Conservation (phyloP, 2,888 invertebrate genomes). For the Drosophila vallismaia region DNA sequence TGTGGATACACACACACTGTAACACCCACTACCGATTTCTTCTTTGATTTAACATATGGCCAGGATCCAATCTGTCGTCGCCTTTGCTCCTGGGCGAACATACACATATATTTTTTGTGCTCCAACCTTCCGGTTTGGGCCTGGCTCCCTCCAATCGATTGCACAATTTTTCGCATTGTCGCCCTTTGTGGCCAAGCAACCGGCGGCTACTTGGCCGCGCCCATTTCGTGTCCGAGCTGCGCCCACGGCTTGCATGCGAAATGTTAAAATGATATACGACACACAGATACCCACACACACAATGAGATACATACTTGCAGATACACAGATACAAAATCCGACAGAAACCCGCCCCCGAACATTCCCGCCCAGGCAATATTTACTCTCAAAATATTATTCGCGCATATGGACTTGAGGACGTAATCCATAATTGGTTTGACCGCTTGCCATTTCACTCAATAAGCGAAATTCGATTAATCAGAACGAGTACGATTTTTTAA, state of each 20-base stretch:
- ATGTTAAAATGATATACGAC: slow-evolving; percentile 62
- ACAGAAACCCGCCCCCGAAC: slow-evolving; percentile 12
- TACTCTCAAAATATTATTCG: slow-evolving; percentile 70
- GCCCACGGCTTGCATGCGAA: slow-evolving; percentile 70
- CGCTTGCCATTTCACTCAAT: slow-evolving; percentile 44
- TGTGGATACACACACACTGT: slow-evolving; percentile 33
- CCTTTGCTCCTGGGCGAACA: background rate
- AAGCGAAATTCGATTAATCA: slow-evolving; percentile 23
- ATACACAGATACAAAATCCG: slow-evolving; percentile 10
- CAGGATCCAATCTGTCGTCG: slow-evolving; percentile 24
- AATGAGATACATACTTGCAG: slow-evolving; percentile 4
- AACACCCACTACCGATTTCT: slow-evolving; percentile 34
- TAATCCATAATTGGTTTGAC: slow-evolving; percentile 74
- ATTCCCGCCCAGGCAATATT: slow-evolving; percentile 54
- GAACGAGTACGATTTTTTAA: background rate
- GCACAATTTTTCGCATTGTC: slow-evolving; percentile 81
- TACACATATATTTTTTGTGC: slow-evolving; percentile 27
- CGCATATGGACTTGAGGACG: slow-evolving; percentile 72
- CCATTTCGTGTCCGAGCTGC: slow-evolving; percentile 65
- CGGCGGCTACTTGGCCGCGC: slow-evolving; percentile 69
- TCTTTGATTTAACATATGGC: slow-evolving; percentile 63
- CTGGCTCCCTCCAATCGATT: slow-evolving; percentile 68
- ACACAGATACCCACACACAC: slow-evolving; percentile 8
- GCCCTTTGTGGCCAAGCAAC: slow-evolving; percentile 71
- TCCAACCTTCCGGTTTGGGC: slow-evolving; percentile 8